A percentile compares a stretch with the other conserved stretches of the same genome.
phyloP scores from a whole-genome alignment of 2,113 vertebrate species.

The Gnathonemus echidnorhynchus region DNA sequence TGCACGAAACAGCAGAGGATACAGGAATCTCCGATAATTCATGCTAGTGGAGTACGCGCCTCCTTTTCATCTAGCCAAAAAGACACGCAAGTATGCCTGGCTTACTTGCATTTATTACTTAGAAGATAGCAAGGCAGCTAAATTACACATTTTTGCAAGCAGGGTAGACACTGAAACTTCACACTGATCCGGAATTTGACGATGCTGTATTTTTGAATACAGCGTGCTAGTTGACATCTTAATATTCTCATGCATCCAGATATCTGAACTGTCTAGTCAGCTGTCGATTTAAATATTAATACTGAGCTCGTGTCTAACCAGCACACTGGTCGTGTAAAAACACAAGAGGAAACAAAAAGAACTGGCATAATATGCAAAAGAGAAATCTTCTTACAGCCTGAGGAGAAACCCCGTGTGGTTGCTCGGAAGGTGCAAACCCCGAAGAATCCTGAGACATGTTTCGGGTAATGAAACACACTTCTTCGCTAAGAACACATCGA shows the following conservation, averaged over 20 bases:
- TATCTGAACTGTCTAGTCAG: neutral
- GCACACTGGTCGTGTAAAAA: neutral
- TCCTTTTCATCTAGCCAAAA: neutral
- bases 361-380: neutral
- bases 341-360: neutral
- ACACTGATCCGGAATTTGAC: neutral
- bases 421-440: constrained; percentile 24
- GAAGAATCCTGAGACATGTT: constrained; percentile 38
- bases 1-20: neutral
- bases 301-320: neutral
- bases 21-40: neutral
- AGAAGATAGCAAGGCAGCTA: neutral
- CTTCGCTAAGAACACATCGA: neutral
- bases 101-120: too few relatives aligned
- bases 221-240: neutral
- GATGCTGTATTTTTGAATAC: neutral
- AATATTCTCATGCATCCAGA: neutral
- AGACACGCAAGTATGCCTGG: neutral
- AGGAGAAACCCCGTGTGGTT: constrained; percentile 15
- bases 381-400: neutral
- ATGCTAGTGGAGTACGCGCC: neutral
- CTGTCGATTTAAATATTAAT: neutral
- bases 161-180: neutral
- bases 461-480: neutral
- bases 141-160: neutral